Conservation (phyloP, 2,113 vertebrate genomes). For the Cephalopholis sonnerati region DNA sequence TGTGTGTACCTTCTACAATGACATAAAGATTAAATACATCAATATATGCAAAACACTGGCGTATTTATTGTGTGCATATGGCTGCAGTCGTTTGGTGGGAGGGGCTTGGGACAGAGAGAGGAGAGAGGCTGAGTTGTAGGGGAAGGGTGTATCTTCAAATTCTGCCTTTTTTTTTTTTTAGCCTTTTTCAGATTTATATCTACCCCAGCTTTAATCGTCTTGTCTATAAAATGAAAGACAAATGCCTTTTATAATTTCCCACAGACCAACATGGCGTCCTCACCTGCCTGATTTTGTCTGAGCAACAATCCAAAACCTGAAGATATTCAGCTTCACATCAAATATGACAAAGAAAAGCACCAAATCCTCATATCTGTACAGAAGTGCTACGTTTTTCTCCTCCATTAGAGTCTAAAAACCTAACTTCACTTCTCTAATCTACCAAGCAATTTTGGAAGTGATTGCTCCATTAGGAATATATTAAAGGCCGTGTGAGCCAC, state of each 20-base stretch:
- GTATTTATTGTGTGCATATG: no score
- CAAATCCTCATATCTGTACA: background rate
- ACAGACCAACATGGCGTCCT: background rate
- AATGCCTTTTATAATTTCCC: background rate
- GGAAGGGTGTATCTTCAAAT: no score
- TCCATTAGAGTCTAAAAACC: background rate
- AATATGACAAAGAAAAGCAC: background rate
- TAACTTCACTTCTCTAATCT: background rate
- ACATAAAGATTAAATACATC: no score
- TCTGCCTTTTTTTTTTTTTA: no score
- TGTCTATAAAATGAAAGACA: background rate
- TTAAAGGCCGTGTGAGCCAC: background rate
- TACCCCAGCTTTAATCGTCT: no score
- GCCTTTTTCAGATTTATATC: no score
- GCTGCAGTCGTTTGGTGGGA: no score
- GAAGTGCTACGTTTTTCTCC: background rate
- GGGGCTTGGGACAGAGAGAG: no score
- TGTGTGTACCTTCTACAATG: no score
- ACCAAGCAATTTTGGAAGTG: background rate
- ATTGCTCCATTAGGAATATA: constrained; percentile 3
- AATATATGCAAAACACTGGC: no score
- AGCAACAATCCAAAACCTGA: no score
- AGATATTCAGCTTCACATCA: background rate
- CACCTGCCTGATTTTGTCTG: background rate
- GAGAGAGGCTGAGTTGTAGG: no score